Conservation (phyloP, 1,140 invertebrate genomes). For the Drosophila kurseongensis region DNA sequence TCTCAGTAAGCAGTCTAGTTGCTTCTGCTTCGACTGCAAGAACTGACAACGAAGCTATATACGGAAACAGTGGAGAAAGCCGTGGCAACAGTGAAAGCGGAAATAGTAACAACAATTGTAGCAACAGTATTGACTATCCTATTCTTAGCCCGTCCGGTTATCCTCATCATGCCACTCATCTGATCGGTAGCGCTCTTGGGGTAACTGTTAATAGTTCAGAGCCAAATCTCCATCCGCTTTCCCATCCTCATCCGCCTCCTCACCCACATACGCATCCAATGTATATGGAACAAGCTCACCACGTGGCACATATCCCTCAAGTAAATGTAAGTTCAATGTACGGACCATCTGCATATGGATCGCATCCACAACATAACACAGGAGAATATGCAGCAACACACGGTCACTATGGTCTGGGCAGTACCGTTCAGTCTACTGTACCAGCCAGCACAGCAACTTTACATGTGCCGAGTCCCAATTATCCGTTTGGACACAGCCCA, state of each 20-base stretch:
- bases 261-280: conserved; percentile 68
- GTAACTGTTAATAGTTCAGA: conserved; percentile 42
- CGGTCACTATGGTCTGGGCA: conserved; percentile 23
- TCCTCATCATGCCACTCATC: conserved; percentile 70
- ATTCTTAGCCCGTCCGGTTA: conserved; percentile 48
- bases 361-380: conserved; percentile 50
- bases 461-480: conserved; percentile 81
- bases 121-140: conserved; percentile 37
- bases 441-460: conserved; percentile 62
- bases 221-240: conserved; percentile 45
- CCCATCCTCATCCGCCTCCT: conserved; percentile 38
- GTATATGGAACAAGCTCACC: conserved; percentile 76
- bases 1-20: conserved; percentile 71
- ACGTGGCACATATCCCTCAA: conserved; percentile 58
- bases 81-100: conserved; percentile 17
- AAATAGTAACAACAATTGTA: conserved; percentile 23
- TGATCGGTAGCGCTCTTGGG: conserved; percentile 56
- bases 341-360: conserved; percentile 42
- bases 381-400: conserved; percentile 26
- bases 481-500: conserved; percentile 62
- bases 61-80: conserved; percentile 35
- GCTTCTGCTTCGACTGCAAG: conserved; percentile 45
- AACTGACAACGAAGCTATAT: conserved; percentile 33
- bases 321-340: conserved; percentile 69
- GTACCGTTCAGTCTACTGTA: conserved; percentile 34